Conservation (phyloP, 2,888 invertebrate genomes). For the Ormia ochracea region DNA sequence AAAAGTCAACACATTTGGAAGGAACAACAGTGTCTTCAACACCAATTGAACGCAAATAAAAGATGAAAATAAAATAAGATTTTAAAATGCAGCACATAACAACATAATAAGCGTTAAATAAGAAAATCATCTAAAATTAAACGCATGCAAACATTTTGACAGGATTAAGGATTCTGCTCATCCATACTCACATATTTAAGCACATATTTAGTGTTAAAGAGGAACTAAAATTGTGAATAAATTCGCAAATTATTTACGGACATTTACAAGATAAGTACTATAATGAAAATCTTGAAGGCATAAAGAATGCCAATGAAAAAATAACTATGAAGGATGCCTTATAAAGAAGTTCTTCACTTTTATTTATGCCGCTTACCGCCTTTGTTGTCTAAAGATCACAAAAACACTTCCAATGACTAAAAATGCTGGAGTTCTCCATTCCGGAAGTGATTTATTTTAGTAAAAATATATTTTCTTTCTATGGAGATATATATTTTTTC, state of each 20-base stretch:
- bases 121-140: conserved; percentile 32
- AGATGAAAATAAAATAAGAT: neutral
- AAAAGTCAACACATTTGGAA: conserved; percentile 41
- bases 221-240: conserved; percentile 55
- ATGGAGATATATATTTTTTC: neutral
- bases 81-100: conserved; percentile 20
- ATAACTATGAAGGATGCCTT: conserved; percentile 27
- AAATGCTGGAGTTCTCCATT: conserved; percentile 15
- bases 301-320: conserved; percentile 1
- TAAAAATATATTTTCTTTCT: neutral
- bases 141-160: conserved; percentile 57
- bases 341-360: conserved; percentile 45
- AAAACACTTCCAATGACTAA: conserved; percentile 19
- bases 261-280: conserved; percentile 18
- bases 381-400: neutral
- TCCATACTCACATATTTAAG: neutral
- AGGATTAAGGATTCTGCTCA: conserved; percentile 52
- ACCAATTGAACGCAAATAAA: neutral
- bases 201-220: neutral
- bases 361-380: conserved; percentile 46
- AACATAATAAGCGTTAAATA: conserved; percentile 57
- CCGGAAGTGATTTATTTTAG: conserved; percentile 56
- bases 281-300: neutral
- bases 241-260: conserved; percentile 56
- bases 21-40: conserved; percentile 18